A percentile compares a stretch with the other conserved stretches of the same genome.
These are phyloP conservation scores for Mobula birostris DNA, from an alignment of 2,113 vertebrate genomes.

Conservation along the genomic window DNA sequence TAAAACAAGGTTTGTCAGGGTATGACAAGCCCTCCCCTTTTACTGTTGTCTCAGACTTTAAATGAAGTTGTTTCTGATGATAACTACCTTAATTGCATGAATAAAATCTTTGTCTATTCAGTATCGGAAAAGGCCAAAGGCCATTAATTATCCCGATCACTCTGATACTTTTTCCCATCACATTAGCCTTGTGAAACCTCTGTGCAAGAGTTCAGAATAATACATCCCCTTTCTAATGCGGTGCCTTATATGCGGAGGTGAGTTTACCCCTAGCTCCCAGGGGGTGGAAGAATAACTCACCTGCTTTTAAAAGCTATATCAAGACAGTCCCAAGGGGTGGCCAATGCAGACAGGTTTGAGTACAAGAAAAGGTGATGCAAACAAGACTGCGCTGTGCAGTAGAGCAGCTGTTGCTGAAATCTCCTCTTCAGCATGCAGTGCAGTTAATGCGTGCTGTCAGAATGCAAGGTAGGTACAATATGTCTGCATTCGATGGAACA, in stretches of 20 bases:
- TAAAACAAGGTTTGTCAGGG: background rate
- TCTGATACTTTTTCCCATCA: background rate
- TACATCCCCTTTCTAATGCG: background rate
- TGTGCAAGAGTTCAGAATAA: background rate
- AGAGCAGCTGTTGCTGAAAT: conserved; percentile 58
- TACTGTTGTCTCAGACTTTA: background rate
- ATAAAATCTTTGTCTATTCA: background rate
- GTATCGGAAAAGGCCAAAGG: background rate
- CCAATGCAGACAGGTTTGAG: background rate
- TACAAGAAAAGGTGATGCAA: conserved; percentile 5
- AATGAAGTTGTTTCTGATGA: background rate
- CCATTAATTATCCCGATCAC: conserved; percentile 13
- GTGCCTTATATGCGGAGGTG: background rate
- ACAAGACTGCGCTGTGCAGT: conserved; percentile 42
- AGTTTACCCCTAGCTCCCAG: background rate
- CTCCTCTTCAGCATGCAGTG: conserved; percentile 56
- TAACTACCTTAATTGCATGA: background rate
- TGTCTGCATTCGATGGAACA: conserved; percentile 63
- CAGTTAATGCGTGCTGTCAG: conserved; percentile 67
- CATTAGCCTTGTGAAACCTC: background rate
- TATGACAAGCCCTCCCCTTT: background rate
- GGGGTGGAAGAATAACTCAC: background rate
- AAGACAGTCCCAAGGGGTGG: background rate
- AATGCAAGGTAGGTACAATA: conserved; percentile 63
- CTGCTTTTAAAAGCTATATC: background rate